Evolutionary conservation across 1,140 invertebrate species (phyloP).

Genomic region (Aphidius ervi): DNA sequence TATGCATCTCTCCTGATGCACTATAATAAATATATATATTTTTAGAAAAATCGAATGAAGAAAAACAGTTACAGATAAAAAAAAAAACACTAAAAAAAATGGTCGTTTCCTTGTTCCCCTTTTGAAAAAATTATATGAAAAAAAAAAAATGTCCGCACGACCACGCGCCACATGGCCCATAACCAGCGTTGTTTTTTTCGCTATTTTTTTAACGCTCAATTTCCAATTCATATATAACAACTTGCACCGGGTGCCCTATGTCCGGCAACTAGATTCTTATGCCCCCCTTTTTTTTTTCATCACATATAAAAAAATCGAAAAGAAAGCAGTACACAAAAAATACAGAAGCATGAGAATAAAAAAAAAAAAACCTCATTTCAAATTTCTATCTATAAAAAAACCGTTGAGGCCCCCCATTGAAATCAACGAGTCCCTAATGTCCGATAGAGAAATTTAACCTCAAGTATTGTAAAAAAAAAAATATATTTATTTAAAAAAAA

Average conservation of each 20-base stretch:
- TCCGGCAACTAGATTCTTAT: conserved; percentile 10
- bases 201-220: conserved; percentile 25
- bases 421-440: conserved; percentile 31
- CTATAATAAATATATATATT: conserved; percentile 5
- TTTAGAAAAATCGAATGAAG: conserved; percentile 22
- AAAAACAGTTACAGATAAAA: conserved; percentile 27
- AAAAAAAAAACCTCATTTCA: too few species aligned
- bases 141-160: conserved; percentile 35
- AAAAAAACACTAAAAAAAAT: conserved; percentile 30
- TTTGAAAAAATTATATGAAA: conserved; percentile 7
- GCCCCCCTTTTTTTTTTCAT: too few species aligned
- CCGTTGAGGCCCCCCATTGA: conserved; percentile 3
- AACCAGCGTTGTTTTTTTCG: conserved; percentile 35
- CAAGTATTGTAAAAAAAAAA: conserved; percentile 34
- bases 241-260: conserved; percentile 18
- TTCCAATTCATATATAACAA: not conserved
- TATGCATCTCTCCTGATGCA: too few species aligned
- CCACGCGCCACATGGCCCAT: conserved; percentile 42
- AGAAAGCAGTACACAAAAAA: not conserved
- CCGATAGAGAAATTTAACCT: conserved; percentile 32
- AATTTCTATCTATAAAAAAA: not conserved
- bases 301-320: too few species aligned
- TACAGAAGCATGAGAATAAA: too few species aligned
- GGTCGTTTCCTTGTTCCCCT: conserved; percentile 34
- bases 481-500: conserved; percentile 13